These are phyloP conservation scores for Neogale vison DNA, from an alignment of 2,113 vertebrate species.

Conservation along the genomic window DNA sequence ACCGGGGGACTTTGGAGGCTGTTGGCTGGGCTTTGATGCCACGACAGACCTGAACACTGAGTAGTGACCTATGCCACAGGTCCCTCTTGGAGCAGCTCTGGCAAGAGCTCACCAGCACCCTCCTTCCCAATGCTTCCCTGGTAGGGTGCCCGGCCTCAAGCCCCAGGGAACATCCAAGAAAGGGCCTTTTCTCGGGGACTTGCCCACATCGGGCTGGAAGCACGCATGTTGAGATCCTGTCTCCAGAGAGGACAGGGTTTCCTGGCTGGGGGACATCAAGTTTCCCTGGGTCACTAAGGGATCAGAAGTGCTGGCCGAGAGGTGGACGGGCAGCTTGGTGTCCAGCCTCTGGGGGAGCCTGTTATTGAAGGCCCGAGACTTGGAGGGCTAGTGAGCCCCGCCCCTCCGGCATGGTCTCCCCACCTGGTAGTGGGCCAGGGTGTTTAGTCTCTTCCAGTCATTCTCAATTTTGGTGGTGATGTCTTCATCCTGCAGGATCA, in stretches of 20 bases:
- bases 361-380: too few species aligned
- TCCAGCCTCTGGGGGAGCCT: neutral
- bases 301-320: neutral
- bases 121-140: neutral
- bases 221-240: rapidly evolving
- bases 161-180: neutral
- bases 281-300: neutral
- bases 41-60: neutral
- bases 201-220: neutral
- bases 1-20: neutral
- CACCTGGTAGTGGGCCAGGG: constrained; percentile 86
- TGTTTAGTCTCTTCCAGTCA: constrained; percentile 90
- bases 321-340: neutral
- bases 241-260: neutral
- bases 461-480: constrained; percentile 91
- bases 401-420: neutral
- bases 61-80: rapidly evolving
- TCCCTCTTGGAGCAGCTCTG: neutral
- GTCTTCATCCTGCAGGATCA: constrained; percentile 91
- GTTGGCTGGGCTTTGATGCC: neutral
- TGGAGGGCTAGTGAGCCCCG: too few species aligned
- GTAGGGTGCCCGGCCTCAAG: neutral
- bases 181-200: neutral
- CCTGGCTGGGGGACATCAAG: neutral
- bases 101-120: neutral